Base-by-base conservation (phyloP, 2,797 vertebrate genomes). In the Sebastolobus alascanus region DNA sequence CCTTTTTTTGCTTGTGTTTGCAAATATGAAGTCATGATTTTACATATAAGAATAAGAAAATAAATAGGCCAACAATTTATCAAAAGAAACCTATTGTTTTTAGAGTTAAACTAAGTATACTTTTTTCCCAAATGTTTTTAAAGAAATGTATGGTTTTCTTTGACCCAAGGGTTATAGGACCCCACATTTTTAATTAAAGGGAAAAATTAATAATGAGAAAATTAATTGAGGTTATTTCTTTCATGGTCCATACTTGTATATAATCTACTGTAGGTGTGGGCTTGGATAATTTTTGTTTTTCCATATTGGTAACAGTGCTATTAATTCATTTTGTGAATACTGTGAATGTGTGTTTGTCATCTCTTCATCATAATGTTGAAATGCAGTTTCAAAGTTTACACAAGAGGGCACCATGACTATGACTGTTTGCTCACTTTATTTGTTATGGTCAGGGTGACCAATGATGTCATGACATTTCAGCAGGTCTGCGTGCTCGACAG, bases 361-460 rank as follows among this genome's bases (percentile, higher is more conserved):
- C 20, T 61, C 27, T 37, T n/a, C n/a, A 71, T 71, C 1, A 22
- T 14, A 40, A 20, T 73, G 6, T 75, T 67, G 25, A 63, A 55
- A 43, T 61, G 18, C n/a, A 31, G 46, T 85, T 79, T 91, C 88
- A 92, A 89, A 92, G 89, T 84, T 89, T 61, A 84, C 8, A 67
- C n/a, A 69, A 25, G n/a, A 71, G 85, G 80, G 27, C 84, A 79
- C 50, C 46, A 14, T 88, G 87, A 90, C 80, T 67, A 18, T 27
- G 31, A 22, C n/a, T 90, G 85, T 93, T 93, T 93, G 75, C 72
- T 89, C 60, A 43, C 40, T 83, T 87, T 94, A 69, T 93, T 90
- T 91, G 67, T 40, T 60, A 59, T 82, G 77, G 88, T 92, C 89
- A 84, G 22, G 27, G 7, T 90, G 89, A 94, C 92, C 76, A 68